These are phyloP conservation scores for Chelonus insularis DNA, from an alignment of 1,140 invertebrate species.

Conservation along the genomic window DNA sequence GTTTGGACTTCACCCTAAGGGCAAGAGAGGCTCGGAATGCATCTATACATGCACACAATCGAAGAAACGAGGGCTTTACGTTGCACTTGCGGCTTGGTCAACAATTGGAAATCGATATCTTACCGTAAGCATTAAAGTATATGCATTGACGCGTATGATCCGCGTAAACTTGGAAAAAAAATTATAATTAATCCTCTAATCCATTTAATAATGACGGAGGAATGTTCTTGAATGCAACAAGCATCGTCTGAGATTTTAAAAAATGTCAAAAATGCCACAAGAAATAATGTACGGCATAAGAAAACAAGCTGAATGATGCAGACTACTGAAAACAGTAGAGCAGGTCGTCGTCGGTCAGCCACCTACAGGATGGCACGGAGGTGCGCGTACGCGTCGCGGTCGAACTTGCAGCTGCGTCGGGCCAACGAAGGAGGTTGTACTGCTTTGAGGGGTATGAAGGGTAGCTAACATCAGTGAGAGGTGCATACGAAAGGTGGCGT, in stretches of 20 bases:
- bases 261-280: no score
- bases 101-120: constrained; percentile 43
- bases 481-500: constrained; percentile 44
- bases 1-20: no score
- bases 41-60: not conserved
- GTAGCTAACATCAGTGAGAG: constrained; percentile 30
- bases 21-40: no score
- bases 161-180: not conserved
- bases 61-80: constrained; percentile 22
- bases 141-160: not conserved
- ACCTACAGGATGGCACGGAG: constrained; percentile 20
- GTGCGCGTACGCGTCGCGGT: constrained; percentile 22
- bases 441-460: constrained; percentile 22
- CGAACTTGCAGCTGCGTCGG: constrained; percentile 18
- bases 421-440: constrained; percentile 12
- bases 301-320: not conserved
- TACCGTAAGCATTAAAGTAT: constrained; percentile 3
- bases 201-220: not conserved
- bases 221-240: no score
- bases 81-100: constrained; percentile 25
- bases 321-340: constrained; percentile 12
- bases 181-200: not conserved
- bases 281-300: not conserved
- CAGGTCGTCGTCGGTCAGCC: constrained; percentile 26
- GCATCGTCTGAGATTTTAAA: no score